Percentiles rank a stretch among this genome's conserved stretches.
phyloP scores from a whole-genome alignment of 2,797 vertebrate genomes.

The Phylloscopus collybita region DNA sequence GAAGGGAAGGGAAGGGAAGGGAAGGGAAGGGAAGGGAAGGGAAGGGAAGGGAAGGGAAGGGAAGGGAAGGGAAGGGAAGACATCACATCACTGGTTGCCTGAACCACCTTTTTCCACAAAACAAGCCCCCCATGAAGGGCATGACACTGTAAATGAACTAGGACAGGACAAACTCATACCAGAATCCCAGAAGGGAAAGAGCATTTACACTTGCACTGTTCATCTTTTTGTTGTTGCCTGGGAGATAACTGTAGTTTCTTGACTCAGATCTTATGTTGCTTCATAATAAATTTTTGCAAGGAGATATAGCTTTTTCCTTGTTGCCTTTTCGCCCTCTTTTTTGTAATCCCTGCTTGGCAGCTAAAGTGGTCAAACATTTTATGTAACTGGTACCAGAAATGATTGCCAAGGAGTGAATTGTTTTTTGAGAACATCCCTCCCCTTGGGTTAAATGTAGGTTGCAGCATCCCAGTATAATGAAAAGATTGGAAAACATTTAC shows the following conservation, averaged over 20 bases:
- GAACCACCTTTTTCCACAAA: background rate
- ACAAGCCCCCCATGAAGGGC: background rate
- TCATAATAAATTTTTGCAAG: background rate
- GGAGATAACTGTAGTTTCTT: conserved; percentile 24
- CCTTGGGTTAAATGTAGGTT: conserved; percentile 51
- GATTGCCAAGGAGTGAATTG: conserved; percentile 49
- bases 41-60: background rate
- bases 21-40: background rate
- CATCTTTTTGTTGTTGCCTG: background rate
- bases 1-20: background rate
- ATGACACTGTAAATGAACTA: background rate
- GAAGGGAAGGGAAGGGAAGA: background rate
- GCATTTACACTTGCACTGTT: background rate
- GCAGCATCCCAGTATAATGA: conserved; percentile 35
- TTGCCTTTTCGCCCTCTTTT: background rate
- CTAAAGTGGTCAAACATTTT: conserved; percentile 13
- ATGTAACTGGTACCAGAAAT: conserved; percentile 1
- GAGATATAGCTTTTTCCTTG: background rate
- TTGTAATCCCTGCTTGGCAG: conserved; percentile 20
- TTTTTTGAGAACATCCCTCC: conserved; percentile 52
- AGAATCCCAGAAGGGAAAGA: background rate
- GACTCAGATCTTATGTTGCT: background rate
- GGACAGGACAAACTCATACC: background rate
- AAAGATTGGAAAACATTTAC: conserved; percentile 41
- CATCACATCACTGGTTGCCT: background rate